Percentiles rank a stretch among this genome's conserved stretches.
These are phyloP conservation scores for Acanthopagrus latus DNA, from an alignment of 2,797 vertebrate genomes.

Conservation along the genomic window DNA sequence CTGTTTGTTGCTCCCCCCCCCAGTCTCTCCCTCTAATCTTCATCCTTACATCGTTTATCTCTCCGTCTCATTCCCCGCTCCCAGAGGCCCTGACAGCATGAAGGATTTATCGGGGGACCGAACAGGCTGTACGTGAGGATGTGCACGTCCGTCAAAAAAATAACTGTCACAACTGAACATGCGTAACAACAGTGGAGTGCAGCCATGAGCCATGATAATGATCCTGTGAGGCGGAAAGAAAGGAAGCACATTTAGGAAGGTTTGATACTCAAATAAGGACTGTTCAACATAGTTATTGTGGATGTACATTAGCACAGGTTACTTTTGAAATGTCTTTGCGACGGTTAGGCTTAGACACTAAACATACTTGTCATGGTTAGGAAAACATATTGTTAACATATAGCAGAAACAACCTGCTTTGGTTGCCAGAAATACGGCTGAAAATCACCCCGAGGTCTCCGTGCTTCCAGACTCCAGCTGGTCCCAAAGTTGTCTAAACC, in stretches of 20 bases:
- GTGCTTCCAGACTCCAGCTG: not conserved
- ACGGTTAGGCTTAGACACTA: no score
- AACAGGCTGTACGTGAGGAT: slow-evolving; percentile 33
- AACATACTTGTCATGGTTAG: no score
- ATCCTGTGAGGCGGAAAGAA: not conserved
- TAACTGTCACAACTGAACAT: not conserved
- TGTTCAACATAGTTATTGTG: not conserved
- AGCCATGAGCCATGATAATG: not conserved
- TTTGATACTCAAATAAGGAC: not conserved
- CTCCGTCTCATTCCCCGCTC: slow-evolving; percentile 48
- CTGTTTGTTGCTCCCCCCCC: slow-evolving; percentile 42
- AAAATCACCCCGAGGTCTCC: no score
- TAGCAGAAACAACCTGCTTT: no score
- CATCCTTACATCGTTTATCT: slow-evolving; percentile 64
- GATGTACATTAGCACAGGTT: no score
- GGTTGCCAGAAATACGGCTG: no score
- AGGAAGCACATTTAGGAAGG: not conserved
- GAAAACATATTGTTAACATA: no score
- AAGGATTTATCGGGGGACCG: slow-evolving; percentile 44
- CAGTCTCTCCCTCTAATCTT: slow-evolving; percentile 47
- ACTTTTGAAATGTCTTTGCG: no score
- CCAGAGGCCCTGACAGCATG: slow-evolving; percentile 47
- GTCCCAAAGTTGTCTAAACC: not conserved
- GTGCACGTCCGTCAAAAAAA: slow-evolving; percentile 21
- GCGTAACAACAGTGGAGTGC: slow-evolving; percentile 11